These are phyloP conservation scores for Hyperopisus bebe DNA, from an alignment of 2,113 vertebrate genomes.

Conservation along the genomic window DNA sequence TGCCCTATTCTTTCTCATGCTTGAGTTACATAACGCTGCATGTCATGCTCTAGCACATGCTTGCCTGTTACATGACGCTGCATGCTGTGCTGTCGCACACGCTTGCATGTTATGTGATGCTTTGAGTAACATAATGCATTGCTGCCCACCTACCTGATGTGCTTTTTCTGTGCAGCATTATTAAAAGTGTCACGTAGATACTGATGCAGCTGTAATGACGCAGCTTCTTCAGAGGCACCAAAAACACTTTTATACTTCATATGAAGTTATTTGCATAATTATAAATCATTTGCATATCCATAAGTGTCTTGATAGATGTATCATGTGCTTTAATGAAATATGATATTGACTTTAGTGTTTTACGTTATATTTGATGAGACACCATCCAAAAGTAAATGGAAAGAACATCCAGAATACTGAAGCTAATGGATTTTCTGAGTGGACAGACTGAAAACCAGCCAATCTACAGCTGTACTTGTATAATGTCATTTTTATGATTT, in stretches of 20 bases:
- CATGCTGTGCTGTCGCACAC: background rate
- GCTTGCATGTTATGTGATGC: background rate
- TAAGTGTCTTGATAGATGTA: background rate
- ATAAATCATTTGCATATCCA: background rate
- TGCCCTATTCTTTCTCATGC: background rate
- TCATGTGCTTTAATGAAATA: background rate
- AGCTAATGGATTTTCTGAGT: background rate
- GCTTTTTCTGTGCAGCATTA: background rate
- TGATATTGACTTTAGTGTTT: background rate
- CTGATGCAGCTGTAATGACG: background rate
- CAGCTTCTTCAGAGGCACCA: background rate
- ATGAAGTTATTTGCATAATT: background rate
- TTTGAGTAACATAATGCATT: background rate
- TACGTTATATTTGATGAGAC: background rate
- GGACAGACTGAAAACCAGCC: background rate
- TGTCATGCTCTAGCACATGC: background rate
- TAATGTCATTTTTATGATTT: background rate
- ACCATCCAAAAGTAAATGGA: background rate
- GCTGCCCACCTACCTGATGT: background rate
- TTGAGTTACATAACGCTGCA: background rate
- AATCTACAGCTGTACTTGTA: background rate
- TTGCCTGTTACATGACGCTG: rapidly evolving
- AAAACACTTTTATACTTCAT: background rate
- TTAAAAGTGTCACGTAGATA: background rate
- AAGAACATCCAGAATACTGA: background rate